Base-by-base conservation (phyloP, 2,797 vertebrate species). In the Rhabdophis nuchalis region DNA sequence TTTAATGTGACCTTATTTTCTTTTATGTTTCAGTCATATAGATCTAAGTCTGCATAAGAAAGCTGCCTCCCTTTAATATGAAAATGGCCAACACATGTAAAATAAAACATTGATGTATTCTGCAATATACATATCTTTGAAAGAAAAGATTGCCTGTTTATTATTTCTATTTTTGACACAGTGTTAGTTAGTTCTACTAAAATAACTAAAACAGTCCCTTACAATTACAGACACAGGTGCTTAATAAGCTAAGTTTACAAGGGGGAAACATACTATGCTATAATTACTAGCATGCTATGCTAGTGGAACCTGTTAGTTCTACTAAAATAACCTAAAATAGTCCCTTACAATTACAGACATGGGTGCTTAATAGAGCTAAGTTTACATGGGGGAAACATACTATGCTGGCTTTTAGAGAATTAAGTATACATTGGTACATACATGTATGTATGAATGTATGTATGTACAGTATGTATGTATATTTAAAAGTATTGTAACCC, bases 41-140 rank as follows among this genome's bases (percentile, higher is more conserved):
- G 23, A 11, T 32, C 27, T 92, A 61, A 53, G 25, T 56, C n/a
- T 52, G 14, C 11, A 12, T 88, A 87, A 72, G 68, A 32, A 16
- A 89, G 91, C 77, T 61, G 54, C 57, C 88, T 85, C 53, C 92
- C 85, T 90, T 94, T 94, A 94, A 86, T 90, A 90, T 0, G 60
- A 36, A 57, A 92, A 92, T 92, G 93, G 93, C 72, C 27, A 64
- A 23, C 11, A n/a, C 41, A 60, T 41, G 54, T 87, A 87, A 41
- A 87, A 36, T 56, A 53, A 53, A 87, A 25, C 11, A 77, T 53
- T 72, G 1, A 14, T n/a, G 7, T 68, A 60, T 10, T 25, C 4
- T 89, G 72, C 12, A 85, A 85, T 25, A 46, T 72, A 7, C 8
- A 27, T 36, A 61, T 25, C 18, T 89, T 57, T 87, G 11, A 46